Conservation (phyloP, 2,888 invertebrate genomes). For the Dusona sp. region DNA sequence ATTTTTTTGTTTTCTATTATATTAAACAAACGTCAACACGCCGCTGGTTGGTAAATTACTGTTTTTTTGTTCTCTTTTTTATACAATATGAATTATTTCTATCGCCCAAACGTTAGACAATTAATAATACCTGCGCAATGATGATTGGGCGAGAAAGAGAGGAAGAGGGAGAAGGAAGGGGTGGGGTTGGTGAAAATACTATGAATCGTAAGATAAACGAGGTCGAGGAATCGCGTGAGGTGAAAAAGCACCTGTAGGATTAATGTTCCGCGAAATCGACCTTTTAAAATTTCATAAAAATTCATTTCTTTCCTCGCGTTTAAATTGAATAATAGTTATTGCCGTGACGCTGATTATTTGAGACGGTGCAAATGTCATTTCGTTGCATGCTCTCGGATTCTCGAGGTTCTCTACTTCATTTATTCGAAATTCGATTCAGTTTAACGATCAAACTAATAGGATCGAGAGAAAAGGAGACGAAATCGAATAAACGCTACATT, state of each 20-base stretch:
- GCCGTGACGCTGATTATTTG: conserved; percentile 15
- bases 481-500: not conserved
- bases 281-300: conserved; percentile 3
- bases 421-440: not conserved
- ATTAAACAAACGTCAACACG: conserved; percentile 17
- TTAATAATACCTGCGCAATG: conserved; percentile 66
- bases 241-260: conserved; percentile 60
- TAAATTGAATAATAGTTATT: not conserved
- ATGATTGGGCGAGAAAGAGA: conserved; percentile 7
- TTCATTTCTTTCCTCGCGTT: not conserved
- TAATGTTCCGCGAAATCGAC: not conserved
- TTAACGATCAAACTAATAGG: not conserved
- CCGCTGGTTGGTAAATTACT: conserved; percentile 28
- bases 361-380: not conserved
- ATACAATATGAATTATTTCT: conserved; percentile 40
- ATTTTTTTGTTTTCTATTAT: not conserved
- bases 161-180: conserved; percentile 21
- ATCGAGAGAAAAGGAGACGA: not conserved
- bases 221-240: conserved; percentile 40
- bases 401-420: not conserved
- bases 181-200: conserved; percentile 50
- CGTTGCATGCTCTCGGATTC: not conserved
- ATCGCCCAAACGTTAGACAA: conserved; percentile 48
- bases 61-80: not conserved
- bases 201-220: conserved; percentile 41